A percentile compares a stretch with the other conserved stretches of the same genome.
These are phyloP conservation scores for Caenorhabditis inopinata DNA, from an alignment of 1,140 invertebrate species.

Conservation along the genomic window DNA sequence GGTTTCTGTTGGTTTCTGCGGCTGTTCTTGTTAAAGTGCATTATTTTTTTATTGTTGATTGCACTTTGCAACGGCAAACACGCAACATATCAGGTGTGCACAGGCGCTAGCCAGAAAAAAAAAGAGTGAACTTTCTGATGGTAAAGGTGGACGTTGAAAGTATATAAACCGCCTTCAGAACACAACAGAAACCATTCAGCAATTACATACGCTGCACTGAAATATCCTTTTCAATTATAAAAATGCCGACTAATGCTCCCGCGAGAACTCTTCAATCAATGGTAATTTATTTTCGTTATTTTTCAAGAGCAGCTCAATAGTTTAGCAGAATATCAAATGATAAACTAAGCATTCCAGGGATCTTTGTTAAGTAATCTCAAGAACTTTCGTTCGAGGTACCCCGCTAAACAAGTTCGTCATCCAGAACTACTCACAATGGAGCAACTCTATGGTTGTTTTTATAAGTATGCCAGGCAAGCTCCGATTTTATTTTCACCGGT, in stretches of 20 bases:
- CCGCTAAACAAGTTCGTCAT: background rate
- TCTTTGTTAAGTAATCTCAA: background rate
- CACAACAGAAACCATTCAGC: background rate
- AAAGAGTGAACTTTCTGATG: conserved; percentile 3
- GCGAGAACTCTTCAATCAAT: conserved; percentile 1
- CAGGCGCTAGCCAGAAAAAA: background rate
- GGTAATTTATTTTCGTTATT: background rate
- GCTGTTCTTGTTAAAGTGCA: conserved; percentile 20
- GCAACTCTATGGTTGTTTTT: conserved; percentile 5
- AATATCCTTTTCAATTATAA: background rate
- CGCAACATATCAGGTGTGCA: conserved; percentile 12
- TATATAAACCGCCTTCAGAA: background rate
- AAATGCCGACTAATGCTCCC: background rate
- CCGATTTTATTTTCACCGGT: too few relatives aligned
- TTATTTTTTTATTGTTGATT: background rate
- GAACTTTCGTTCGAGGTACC: background rate
- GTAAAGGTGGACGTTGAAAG: background rate
- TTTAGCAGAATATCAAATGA: too few relatives aligned
- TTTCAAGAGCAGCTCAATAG: too few relatives aligned
- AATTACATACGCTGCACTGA: background rate
- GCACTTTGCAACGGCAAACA: background rate
- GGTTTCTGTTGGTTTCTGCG: background rate
- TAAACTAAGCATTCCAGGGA: background rate
- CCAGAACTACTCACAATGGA: background rate
- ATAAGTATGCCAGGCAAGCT: conserved; percentile 14